Conservation (phyloP, 2,113 vertebrate genomes). For the Opisthocomus hoazin region DNA sequence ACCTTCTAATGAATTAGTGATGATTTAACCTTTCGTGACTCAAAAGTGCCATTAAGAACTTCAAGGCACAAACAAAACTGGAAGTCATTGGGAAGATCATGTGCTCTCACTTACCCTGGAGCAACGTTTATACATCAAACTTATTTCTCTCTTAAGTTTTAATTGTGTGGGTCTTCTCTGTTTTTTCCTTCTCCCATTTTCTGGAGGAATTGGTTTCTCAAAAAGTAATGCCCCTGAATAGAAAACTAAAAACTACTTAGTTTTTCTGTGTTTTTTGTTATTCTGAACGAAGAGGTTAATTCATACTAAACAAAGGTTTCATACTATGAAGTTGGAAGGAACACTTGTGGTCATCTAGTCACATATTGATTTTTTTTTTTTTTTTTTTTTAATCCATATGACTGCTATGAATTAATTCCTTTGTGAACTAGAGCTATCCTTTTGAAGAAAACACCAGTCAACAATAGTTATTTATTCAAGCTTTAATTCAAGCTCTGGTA, state of each 20-base stretch:
- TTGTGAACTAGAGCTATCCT: neutral
- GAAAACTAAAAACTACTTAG: neutral
- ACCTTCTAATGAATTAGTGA: neutral
- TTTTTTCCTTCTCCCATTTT: neutral
- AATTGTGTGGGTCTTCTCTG: neutral
- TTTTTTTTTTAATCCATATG: slow-evolving; percentile 7
- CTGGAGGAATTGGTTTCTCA: neutral
- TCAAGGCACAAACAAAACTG: neutral
- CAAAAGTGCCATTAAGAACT: neutral
- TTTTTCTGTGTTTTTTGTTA: too few species aligned
- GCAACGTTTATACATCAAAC: neutral
- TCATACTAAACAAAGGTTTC: neutral
- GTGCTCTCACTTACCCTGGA: neutral
- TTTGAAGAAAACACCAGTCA: neutral
- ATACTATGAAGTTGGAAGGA: neutral
- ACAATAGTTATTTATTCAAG: neutral
- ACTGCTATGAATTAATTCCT: neutral
- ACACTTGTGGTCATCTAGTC: neutral
- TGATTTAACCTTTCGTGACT: neutral
- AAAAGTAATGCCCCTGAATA: neutral
- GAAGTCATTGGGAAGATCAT: neutral
- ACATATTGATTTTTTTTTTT: neutral
- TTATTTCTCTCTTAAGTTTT: neutral
- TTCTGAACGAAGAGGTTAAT: neutral
- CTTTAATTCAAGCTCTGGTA: neutral